Evolutionary conservation across 2,888 invertebrate species (phyloP).

Genomic region (Lasioglossum marginatum): DNA sequence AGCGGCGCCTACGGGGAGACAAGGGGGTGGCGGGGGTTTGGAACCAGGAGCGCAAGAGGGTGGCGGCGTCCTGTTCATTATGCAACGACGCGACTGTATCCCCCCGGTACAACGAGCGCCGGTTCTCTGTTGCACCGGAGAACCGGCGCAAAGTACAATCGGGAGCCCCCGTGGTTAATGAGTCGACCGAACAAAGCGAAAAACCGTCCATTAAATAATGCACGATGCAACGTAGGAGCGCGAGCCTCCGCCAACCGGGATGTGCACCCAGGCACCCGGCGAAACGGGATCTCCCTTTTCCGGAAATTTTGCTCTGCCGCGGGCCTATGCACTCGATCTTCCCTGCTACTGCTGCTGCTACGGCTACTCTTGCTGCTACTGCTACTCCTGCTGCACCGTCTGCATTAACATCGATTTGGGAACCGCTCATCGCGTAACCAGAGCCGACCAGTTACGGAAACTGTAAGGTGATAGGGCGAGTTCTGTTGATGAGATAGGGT

Average conservation of each 20-base stretch:
- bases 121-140: slow-evolving; percentile 76
- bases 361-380: background rate
- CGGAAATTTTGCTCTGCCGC: slow-evolving; percentile 46
- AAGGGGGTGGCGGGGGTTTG: slow-evolving; percentile 56
- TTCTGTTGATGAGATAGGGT: background rate
- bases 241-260: slow-evolving; percentile 41
- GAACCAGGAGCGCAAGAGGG: slow-evolving; percentile 62
- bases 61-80: slow-evolving; percentile 82
- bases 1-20: slow-evolving; percentile 54
- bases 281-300: slow-evolving; percentile 56
- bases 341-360: background rate
- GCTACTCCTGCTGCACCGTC: background rate
- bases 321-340: slow-evolving; percentile 7
- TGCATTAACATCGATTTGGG: background rate
- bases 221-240: slow-evolving; percentile 77
- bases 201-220: slow-evolving; percentile 83
- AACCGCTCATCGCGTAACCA: background rate
- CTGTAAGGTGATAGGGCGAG: background rate
- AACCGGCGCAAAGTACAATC: slow-evolving; percentile 81
- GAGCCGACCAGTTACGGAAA: background rate
- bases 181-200: slow-evolving; percentile 83
- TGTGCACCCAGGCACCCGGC: slow-evolving; percentile 29
- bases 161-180: slow-evolving; percentile 81
- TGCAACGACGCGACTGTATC: slow-evolving; percentile 80
- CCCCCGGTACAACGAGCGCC: slow-evolving; percentile 71